Evolutionary conservation across 2,113 vertebrate genomes (phyloP).

Genomic region (Heptranchias perlo): DNA sequence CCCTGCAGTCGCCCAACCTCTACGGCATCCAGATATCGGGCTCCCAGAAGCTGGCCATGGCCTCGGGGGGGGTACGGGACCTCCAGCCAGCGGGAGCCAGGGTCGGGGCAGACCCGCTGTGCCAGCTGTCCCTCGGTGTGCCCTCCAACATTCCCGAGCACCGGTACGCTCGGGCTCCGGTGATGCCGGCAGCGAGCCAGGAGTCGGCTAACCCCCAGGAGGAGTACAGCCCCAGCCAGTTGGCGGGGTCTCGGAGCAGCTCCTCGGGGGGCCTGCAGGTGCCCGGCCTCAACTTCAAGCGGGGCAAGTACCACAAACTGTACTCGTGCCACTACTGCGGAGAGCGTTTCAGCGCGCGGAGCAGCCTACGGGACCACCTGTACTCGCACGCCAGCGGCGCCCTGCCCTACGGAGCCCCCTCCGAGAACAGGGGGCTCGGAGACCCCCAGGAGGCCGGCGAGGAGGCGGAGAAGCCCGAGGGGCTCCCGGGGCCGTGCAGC

Average conservation of each 20-base stretch:
- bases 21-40: constrained; percentile 96
- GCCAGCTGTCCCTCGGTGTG: neutral
- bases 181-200: constrained; percentile 51
- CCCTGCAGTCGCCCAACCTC: constrained; percentile 80
- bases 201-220: constrained; percentile 53
- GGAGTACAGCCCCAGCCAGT: constrained; percentile 54
- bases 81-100: neutral
- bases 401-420: constrained; percentile 62
- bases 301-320: constrained; percentile 54
- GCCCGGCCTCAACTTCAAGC: constrained; percentile 55
- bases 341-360: constrained; percentile 75
- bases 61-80: too few relatives aligned
- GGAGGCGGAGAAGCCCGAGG: constrained; percentile 49
- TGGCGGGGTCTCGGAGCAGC: constrained; percentile 57
- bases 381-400: constrained; percentile 75
- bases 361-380: constrained; percentile 76
- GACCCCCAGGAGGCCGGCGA: constrained; percentile 62
- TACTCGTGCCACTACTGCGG: constrained; percentile 87
- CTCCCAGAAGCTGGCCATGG: constrained; percentile 62
- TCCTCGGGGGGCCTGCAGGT: constrained; percentile 51
- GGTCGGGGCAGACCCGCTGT: neutral
- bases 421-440: constrained; percentile 67
- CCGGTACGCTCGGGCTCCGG: neutral
- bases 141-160: neutral
- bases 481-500: constrained; percentile 40